Base-by-base conservation (phyloP, 2,888 invertebrate species). In the Drosophila mulleri region DNA sequence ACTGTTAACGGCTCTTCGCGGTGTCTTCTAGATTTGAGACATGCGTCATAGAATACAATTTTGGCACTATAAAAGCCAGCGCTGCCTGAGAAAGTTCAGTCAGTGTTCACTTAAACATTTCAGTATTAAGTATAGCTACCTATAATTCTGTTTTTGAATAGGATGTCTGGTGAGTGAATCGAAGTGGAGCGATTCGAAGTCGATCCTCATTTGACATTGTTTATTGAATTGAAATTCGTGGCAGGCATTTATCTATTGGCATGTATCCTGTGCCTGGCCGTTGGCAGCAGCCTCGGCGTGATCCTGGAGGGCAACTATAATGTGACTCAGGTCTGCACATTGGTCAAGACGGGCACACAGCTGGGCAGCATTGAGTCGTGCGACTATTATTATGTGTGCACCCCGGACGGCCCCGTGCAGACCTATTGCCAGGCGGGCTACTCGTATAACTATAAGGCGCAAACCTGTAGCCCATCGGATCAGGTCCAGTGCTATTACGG, bases 301-400 rank as follows among this genome's bases (percentile, higher is more conserved):
- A 11, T 80, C 8, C 1, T 72, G 9, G 83, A 83, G 57, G 89
- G 89, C 18, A 70, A 42, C 52, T 83, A 84, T 59, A 89, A 83
- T 58, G 89, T 83, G 18, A 87, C 89, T 4, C 48, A 62, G 35
- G 44, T 67, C 14, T 83, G 83, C 23, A 64, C 79, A 5, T 11
- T 64, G 7, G 70, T 84, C 0, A 48, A 47, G 16, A 0, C n/a
- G 9, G 88, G 82, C 14, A 71, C 68, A 3, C 35, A 56, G 23
- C 53, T 83, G 23, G 83, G 85, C 37, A 87, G 83, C 65, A 65
- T 78, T 12, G n/a, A 8, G 11, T 73, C 85, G 41, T 83, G 83
- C 18, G 44, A 59, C 9, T 63, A 73, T 42, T 83, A 84, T 44
- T 83, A 83, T 26, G 44, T 47, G 12, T 83, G 83, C 57, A 39